Evolutionary conservation across 2,888 invertebrate genomes (phyloP).

Genomic region (Polymixis flavicincta): DNA sequence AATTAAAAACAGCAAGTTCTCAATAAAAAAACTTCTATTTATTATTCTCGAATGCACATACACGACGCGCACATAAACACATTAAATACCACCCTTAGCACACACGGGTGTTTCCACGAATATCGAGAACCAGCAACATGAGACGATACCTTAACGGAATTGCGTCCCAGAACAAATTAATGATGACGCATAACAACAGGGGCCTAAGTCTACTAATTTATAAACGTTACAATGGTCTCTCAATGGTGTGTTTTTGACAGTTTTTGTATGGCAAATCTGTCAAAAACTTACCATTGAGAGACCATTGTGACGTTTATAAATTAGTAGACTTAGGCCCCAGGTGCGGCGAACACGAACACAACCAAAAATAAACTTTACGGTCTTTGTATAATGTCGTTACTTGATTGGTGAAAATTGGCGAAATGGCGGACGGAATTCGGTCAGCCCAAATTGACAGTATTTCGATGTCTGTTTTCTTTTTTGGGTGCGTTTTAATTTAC

Average conservation of each 20-base stretch:
- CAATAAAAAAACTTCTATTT: no score
- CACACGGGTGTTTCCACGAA: conserved; percentile 37
- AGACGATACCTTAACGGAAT: conserved; percentile 55
- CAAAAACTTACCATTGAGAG: no score
- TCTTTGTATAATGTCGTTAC: neutral
- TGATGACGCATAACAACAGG: conserved; percentile 59
- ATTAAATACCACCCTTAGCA: conserved; percentile 8
- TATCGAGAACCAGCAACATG: conserved; percentile 45
- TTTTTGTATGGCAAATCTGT: no score
- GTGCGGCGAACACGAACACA: conserved; percentile 33
- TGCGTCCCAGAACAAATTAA: conserved; percentile 58
- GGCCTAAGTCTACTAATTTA: no score
- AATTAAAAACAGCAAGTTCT: no score
- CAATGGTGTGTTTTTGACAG: no score
- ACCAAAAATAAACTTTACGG: conserved; percentile 34
- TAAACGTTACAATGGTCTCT: no score
- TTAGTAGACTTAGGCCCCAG: no score
- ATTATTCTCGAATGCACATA: no score
- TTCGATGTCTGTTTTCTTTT: conserved; percentile 22
- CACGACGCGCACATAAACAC: no score
- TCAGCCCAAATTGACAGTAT: conserved; percentile 55
- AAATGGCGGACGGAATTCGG: conserved; percentile 18
- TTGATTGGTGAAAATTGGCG: conserved; percentile 16
- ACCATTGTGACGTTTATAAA: no score
- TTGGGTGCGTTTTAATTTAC: conserved; percentile 35